phyloP scores from a whole-genome alignment of 2,113 vertebrate species.

The Dermatemys mawii region DNA sequence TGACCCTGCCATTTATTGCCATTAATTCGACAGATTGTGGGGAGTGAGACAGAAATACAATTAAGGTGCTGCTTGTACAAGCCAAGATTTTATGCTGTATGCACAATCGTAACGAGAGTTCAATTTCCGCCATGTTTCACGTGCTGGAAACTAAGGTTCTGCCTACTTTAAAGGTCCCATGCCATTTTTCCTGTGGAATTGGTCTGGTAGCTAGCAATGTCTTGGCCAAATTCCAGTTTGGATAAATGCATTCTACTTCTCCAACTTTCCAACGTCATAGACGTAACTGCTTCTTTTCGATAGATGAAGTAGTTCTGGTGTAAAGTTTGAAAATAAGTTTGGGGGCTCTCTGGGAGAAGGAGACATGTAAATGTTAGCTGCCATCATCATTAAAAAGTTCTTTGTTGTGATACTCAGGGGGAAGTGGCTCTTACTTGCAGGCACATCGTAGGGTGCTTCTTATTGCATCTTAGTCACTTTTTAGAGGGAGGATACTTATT shows the following conservation, averaged over 20 bases:
- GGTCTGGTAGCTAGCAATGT: not conserved
- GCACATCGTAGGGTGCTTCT: not conserved
- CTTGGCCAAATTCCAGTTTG: not conserved
- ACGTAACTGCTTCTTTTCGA: not conserved
- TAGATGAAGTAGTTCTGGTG: not conserved
- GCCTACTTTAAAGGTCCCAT: not conserved
- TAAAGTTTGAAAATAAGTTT: not conserved
- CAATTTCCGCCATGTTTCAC: not conserved
- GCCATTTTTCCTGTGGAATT: not conserved
- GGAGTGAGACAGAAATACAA: not conserved
- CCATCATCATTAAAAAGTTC: not conserved
- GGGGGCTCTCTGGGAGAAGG: not conserved
- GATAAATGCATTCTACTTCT: not conserved
- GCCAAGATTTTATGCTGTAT: not conserved
- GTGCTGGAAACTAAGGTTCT: slow-evolving; percentile 13
- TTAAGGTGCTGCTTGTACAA: not conserved
- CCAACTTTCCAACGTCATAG: not conserved
- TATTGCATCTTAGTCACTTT: not conserved
- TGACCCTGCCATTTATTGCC: not conserved
- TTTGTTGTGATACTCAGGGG: not conserved
- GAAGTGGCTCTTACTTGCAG: not conserved
- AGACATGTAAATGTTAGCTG: not conserved
- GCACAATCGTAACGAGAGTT: not conserved
- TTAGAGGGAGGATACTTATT: not conserved
- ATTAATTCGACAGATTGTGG: not conserved